These are phyloP conservation scores for Athetis lepigone DNA, from an alignment of 2,888 invertebrate genomes.

Conservation along the genomic window DNA sequence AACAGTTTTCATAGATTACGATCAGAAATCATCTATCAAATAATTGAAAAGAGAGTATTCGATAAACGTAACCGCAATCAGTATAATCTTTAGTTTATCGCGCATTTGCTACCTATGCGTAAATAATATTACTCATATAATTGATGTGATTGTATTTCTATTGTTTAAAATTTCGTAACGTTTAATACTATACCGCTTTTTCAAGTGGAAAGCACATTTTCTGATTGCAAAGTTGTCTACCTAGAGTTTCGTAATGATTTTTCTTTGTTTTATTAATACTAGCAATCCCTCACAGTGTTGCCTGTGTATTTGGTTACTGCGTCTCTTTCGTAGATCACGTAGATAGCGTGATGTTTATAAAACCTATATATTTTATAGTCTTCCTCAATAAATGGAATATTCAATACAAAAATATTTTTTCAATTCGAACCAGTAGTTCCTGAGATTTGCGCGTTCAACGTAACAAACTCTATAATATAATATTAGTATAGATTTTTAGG, in stretches of 20 bases:
- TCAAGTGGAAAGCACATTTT: slow-evolving; percentile 37
- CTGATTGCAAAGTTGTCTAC: slow-evolving; percentile 18
- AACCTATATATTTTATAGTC: too few species aligned
- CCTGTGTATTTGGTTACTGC: too few species aligned
- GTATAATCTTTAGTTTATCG: slow-evolving; percentile 42
- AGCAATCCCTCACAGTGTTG: too few species aligned
- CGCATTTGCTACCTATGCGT: slow-evolving; percentile 23
- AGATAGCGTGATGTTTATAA: too few species aligned
- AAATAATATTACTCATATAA: slow-evolving; percentile 35
- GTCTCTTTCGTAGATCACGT: too few species aligned
- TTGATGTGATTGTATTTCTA: slow-evolving; percentile 35
- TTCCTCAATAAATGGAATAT: too few species aligned
- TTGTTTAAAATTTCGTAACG: slow-evolving; percentile 43
- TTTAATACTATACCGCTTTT: slow-evolving; percentile 18
- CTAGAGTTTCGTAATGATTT: slow-evolving; percentile 22
- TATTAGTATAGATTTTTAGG: too few species aligned
- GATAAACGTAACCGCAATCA: slow-evolving; percentile 21
- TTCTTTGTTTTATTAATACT: neutral
- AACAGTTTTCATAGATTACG: neutral
- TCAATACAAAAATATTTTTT: too few species aligned
- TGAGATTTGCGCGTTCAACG: too few species aligned
- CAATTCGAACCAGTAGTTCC: too few species aligned
- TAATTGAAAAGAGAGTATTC: slow-evolving; percentile 16
- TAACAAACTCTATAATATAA: too few species aligned
- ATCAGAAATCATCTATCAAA: neutral